phyloP scores from a whole-genome alignment of 2,888 invertebrate species.

The Scaptodrosophila latifasciaeformis region DNA sequence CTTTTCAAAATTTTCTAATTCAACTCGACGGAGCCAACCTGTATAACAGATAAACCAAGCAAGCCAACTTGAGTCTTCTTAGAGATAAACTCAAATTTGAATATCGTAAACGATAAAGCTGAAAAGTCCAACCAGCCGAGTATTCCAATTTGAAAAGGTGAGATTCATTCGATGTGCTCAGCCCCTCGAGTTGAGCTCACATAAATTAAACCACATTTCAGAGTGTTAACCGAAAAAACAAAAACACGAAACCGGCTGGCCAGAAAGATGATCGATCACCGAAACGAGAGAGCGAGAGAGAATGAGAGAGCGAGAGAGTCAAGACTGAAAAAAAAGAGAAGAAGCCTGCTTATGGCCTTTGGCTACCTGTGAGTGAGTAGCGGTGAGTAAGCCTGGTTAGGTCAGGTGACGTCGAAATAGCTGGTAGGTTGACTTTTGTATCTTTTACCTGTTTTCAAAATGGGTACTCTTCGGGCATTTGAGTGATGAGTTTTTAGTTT shows the following conservation, averaged over 20 bases:
- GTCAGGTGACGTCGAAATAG: slow-evolving; percentile 26
- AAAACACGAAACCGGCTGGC: slow-evolving; percentile 51
- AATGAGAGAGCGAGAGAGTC: slow-evolving; percentile 8
- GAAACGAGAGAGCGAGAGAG: slow-evolving; percentile 9
- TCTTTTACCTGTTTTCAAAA: slow-evolving; percentile 62
- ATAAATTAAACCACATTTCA: slow-evolving; percentile 46
- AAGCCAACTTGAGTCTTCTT: slow-evolving; percentile 9
- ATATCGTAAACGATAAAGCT: slow-evolving; percentile 58
- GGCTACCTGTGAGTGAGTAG: slow-evolving; percentile 34
- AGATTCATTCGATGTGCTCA: slow-evolving; percentile 52
- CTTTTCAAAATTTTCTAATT: neutral
- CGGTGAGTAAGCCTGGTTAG: slow-evolving; percentile 30
- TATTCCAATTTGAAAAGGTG: slow-evolving; percentile 64
- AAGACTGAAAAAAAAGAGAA: slow-evolving; percentile 10
- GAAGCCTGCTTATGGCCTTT: too few relatives aligned
- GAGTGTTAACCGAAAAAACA: too few relatives aligned
- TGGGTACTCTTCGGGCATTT: slow-evolving; percentile 43
- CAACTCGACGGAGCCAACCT: neutral
- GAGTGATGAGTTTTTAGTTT: slow-evolving; percentile 32
- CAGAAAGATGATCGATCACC: slow-evolving; percentile 62
- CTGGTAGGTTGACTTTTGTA: slow-evolving; percentile 20
- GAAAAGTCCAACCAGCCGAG: slow-evolving; percentile 23
- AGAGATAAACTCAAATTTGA: slow-evolving; percentile 12
- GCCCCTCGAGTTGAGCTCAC: slow-evolving; percentile 41
- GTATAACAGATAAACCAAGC: neutral